A percentile compares a stretch with the other conserved stretches of the same genome.
phyloP scores from a whole-genome alignment of 1,140 invertebrate genomes.

The Danaus plexippus region DNA sequence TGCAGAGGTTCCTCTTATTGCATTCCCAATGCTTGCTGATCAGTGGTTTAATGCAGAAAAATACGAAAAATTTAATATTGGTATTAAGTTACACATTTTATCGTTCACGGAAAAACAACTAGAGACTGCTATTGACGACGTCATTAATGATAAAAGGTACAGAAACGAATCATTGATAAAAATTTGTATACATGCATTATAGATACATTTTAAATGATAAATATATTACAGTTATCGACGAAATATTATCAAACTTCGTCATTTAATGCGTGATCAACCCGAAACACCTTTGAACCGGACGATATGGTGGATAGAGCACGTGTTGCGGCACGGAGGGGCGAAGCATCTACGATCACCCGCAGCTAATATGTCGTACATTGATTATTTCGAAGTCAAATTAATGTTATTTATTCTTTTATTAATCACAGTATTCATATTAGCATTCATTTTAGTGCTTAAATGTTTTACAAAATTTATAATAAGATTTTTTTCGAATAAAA shows the following conservation, averaged over 20 bases:
- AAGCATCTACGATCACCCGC: slow-evolving; percentile 10
- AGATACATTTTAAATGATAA: neutral
- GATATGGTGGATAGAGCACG: slow-evolving; percentile 22
- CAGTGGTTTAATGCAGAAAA: slow-evolving; percentile 21
- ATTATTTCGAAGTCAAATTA: slow-evolving; percentile 11
- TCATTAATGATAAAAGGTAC: slow-evolving; percentile 12
- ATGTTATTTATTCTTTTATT: slow-evolving; percentile 8
- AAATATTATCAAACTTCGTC: slow-evolving; percentile 14
- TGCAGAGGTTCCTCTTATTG: slow-evolving; percentile 16
- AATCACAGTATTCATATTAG: neutral
- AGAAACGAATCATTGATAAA: too few relatives aligned
- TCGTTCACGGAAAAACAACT: slow-evolving; percentile 8
- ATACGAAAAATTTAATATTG: slow-evolving; percentile 8
- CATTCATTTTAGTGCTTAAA: neutral
- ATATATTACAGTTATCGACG: slow-evolving; percentile 16
- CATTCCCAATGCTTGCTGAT: slow-evolving; percentile 15
- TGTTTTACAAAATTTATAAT: neutral
- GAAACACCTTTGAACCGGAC: slow-evolving; percentile 12
- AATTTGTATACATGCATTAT: neutral
- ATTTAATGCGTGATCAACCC: slow-evolving; percentile 16
- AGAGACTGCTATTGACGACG: slow-evolving; percentile 8
- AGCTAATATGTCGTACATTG: slow-evolving; percentile 11
- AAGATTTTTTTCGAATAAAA: slow-evolving; percentile 1
- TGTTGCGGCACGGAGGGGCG: slow-evolving; percentile 14
- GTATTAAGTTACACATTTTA: slow-evolving; percentile 4